Evolutionary conservation across 2,888 invertebrate genomes (phyloP).

Genomic region (Eristalis intricaria): DNA sequence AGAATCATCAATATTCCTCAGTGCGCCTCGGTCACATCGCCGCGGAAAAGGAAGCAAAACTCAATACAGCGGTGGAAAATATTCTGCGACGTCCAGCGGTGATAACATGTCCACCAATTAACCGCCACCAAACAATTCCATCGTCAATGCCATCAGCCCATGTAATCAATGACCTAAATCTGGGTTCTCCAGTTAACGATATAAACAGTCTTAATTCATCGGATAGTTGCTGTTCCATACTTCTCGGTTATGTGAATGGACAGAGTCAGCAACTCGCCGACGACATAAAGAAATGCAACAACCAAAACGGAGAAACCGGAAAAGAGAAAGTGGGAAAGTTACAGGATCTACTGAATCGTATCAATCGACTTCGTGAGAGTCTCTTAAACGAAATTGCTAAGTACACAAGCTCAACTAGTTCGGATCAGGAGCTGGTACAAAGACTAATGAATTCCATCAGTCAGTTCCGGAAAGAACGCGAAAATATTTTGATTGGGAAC

Average conservation of each 20-base stretch:
- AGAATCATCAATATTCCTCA: slow-evolving; percentile 81
- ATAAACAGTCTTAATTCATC: slow-evolving; percentile 72
- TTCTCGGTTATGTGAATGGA: slow-evolving; percentile 79
- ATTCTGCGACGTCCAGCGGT: slow-evolving; percentile 78
- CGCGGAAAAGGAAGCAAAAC: slow-evolving; percentile 81
- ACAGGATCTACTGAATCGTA: slow-evolving; percentile 75
- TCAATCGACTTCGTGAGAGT: slow-evolving; percentile 76
- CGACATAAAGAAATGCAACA: slow-evolving; percentile 75
- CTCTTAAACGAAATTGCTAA: slow-evolving; percentile 76
- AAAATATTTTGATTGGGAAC: slow-evolving; percentile 73
- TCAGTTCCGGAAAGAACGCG: slow-evolving; percentile 76
- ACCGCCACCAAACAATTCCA: slow-evolving; percentile 4
- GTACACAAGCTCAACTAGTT: slow-evolving; percentile 59
- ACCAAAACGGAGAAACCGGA: slow-evolving; percentile 55
- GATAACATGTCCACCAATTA: slow-evolving; percentile 78
- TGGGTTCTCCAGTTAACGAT: slow-evolving; percentile 17
- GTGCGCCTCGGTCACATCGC: slow-evolving; percentile 81
- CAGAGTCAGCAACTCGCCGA: slow-evolving; percentile 77
- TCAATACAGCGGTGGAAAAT: slow-evolving; percentile 83
- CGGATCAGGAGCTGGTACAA: slow-evolving; percentile 33
- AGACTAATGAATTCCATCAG: slow-evolving; percentile 74
- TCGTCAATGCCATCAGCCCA: neutral
- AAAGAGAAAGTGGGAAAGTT: slow-evolving; percentile 75
- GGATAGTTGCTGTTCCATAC: slow-evolving; percentile 78
- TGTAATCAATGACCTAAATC: slow-evolving; percentile 16